These are phyloP conservation scores for Ophonus ardosiacus DNA, from an alignment of 2,888 invertebrate genomes.

Conservation along the genomic window DNA sequence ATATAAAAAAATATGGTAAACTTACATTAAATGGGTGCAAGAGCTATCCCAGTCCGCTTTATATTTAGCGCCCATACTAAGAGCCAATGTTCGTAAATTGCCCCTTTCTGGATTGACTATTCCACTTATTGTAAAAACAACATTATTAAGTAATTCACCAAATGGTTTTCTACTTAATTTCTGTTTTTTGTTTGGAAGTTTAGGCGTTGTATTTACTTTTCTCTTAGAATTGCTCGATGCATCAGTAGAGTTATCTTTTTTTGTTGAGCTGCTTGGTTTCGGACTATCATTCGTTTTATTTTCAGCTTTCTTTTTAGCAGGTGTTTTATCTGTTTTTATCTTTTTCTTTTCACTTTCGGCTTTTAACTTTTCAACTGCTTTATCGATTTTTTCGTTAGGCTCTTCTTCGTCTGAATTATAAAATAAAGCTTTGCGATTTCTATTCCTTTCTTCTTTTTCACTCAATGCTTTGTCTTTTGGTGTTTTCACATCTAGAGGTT, in stretches of 20 bases:
- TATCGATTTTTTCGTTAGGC: constrained; percentile 75
- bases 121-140: constrained; percentile 90
- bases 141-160: constrained; percentile 80
- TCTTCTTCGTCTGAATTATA: constrained; percentile 77
- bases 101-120: constrained; percentile 89
- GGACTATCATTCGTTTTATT: constrained; percentile 60
- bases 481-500: constrained; percentile 69
- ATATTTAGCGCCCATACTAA: constrained; percentile 89
- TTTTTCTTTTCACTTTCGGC: constrained; percentile 70
- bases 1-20: constrained; percentile 63
- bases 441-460: constrained; percentile 42
- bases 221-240: constrained; percentile 45
- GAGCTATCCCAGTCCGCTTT: constrained; percentile 84
- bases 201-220: constrained; percentile 61
- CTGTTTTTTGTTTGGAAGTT: constrained; percentile 60
- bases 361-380: constrained; percentile 74
- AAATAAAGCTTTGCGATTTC: constrained; percentile 75
- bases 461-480: constrained; percentile 69
- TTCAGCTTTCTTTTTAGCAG: constrained; percentile 62
- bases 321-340: constrained; percentile 67
- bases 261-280: constrained; percentile 50
- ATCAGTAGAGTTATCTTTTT: constrained; percentile 48
- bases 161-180: constrained; percentile 76
- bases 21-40: constrained; percentile 93
- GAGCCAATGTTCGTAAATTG: constrained; percentile 82